Evolutionary conservation across 2,113 vertebrate species (phyloP), one percentile per base, ranked within the genome.

Genomic region (Vidua chalybeata): DNA sequence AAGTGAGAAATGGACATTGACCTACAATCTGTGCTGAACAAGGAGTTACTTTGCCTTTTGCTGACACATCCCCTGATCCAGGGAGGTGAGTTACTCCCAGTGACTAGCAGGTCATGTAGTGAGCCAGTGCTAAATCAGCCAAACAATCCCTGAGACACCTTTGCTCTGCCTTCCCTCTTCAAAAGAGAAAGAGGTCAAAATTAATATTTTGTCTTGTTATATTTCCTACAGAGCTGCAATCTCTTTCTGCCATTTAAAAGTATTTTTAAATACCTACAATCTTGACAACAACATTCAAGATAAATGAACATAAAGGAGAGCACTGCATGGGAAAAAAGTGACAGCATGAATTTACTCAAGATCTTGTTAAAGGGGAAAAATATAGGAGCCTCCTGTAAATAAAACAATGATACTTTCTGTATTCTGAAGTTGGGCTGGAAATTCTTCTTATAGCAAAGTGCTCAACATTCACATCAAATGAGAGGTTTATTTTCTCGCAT

Each of bases 401-500:
- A 89, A 88, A 91, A 31, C 30, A 39, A 43, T 48, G 51, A 66
- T 87, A 84, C 48, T 91, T 55, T 6, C 13, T 20, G 27, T 74
- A 64, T 95, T 79, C 90, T 51, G 8, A 83, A 96, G 90, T 79
- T 83, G 71, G 76, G 84, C 72, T 96, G 56, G 49, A 96, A 95
- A 94, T 87, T 75, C 78, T 94, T 85, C 96, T 95, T 92, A 71
- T 15, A 64, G 88, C 68, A 92, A 79, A 45, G 74, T 63, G 75
- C 91, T 96, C 91, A 72, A 91, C 75, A 59, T 93, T 95, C 90
- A 94, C 74, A 97, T 95, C 95, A 96, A 97, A 94, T 89, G 92
- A 97, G 96, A 96, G 97, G 81, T 95, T 97, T 96, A 94, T 98
- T 97, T 96, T 96, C 97, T 97, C 89, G 0, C 85, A 96, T 96